Evolutionary conservation across 1,140 invertebrate genomes (phyloP).

Genomic region (Sycobia sp.): DNA sequence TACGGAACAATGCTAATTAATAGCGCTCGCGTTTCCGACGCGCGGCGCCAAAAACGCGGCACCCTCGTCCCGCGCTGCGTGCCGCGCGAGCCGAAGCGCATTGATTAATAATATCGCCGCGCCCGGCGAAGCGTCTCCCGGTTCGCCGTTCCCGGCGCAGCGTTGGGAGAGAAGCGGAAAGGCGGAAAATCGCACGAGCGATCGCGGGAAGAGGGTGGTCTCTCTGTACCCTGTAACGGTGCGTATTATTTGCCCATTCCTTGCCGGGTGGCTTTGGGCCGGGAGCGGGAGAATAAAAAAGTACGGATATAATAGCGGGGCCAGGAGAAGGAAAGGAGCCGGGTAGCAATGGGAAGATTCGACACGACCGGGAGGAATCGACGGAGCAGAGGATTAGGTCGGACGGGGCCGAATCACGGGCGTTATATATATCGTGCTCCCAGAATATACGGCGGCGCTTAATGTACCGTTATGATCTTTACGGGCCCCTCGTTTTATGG

Average conservation of each 20-base stretch:
- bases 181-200: no score
- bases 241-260: background rate
- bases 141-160: no score
- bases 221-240: no score
- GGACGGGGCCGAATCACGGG: slow-evolving; percentile 40
- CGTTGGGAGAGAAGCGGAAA: no score
- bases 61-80: no score
- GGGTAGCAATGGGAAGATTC: background rate
- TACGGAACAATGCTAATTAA: no score
- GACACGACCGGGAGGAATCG: no score
- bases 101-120: no score
- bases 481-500: slow-evolving; percentile 53
- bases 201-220: slow-evolving; percentile 4
- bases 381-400: slow-evolving; percentile 38
- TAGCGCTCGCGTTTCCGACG: no score
- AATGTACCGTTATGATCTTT: slow-evolving; percentile 61
- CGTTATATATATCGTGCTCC: slow-evolving; percentile 33
- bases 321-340: background rate
- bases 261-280: background rate
- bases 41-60: no score
- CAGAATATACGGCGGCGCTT: slow-evolving; percentile 51
- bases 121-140: no score
- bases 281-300: background rate
- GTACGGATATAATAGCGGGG: background rate
- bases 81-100: no score